Evolutionary conservation across 2,797 vertebrate species (phyloP), one percentile per base, ranked within the genome.

Genomic region (Sebastes umbrosus): DNA sequence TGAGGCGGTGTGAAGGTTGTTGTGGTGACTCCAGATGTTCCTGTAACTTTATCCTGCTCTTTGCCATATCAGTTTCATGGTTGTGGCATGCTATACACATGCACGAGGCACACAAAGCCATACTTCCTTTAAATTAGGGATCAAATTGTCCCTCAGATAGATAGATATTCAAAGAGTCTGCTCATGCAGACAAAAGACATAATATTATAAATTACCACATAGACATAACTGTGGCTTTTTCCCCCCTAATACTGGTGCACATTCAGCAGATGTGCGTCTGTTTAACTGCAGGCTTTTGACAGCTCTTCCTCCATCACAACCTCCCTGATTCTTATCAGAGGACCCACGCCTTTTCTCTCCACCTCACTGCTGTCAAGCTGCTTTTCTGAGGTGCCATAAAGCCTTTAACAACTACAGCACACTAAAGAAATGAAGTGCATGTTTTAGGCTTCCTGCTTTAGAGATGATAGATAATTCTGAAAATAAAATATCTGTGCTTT

Each of bases 201-300:
- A 67, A 27, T n/a, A 66, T 20, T 4, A 27, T 66, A 27, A 65
- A 43, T 25, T 84, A 80, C 81, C 74, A 84, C 29, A 64, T 32
- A 65, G 70, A 63, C 24, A 27, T 31, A 62, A 31, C 22, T 22
- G 29, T 16, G 20, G 32, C 29, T 67, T 79, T 77, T 31, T 58
- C 31, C 20, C 62, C 14, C 8, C 43, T 27, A 16, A 54, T 22
- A 32, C 29, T 59, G n/a, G 24, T 80, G 77, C 70, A 20, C 55
- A 79, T 77, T 85, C 78, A 79, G 84, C 66, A 79, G 60, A 62
- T 71, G 36, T 39, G 64, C 39, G 54, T 68, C 24, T 68, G 20
- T 66, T 59, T 27, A 69, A 72, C 79, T 52, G 39, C 29, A 66
- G 27, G 76, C 12, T 66, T 82, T 82, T 16, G 27, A 76, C 75